A percentile compares a stretch with the other conserved stretches of the same genome.
These are phyloP conservation scores for Drosophila kepulauana DNA, from an alignment of 1,140 invertebrate genomes.

Conservation along the genomic window DNA sequence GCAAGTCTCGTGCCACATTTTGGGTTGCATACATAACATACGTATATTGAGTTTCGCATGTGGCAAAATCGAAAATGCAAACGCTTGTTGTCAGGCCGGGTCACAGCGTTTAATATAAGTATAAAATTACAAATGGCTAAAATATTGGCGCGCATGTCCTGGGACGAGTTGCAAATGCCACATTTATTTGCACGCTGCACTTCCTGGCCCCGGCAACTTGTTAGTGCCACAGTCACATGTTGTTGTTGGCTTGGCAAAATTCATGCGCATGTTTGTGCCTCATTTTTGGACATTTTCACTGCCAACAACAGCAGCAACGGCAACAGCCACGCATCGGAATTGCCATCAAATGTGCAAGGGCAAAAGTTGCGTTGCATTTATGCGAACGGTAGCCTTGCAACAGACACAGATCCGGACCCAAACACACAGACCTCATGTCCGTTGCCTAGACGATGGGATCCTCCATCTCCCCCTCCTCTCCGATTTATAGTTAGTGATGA, in stretches of 20 bases:
- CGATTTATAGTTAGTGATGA: background rate
- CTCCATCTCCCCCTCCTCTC: too few species aligned
- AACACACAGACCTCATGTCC: conserved; percentile 39
- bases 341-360: conserved; percentile 57
- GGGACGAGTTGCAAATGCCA: conserved; percentile 62
- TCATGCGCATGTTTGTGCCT: conserved; percentile 80
- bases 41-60: conserved; percentile 61
- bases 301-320: conserved; percentile 16
- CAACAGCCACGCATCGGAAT: conserved; percentile 48
- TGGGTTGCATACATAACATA: conserved; percentile 10
- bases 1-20: conserved; percentile 45
- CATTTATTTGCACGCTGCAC: conserved; percentile 73
- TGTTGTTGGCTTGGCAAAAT: conserved; percentile 58
- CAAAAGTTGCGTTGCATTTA: conserved; percentile 77
- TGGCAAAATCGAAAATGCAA: conserved; percentile 66
- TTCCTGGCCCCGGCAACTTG: conserved; percentile 71
- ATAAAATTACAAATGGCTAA: conserved; percentile 76
- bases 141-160: conserved; percentile 60
- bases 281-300: conserved; percentile 75
- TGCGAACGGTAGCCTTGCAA: conserved; percentile 52
- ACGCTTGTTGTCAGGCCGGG: conserved; percentile 23
- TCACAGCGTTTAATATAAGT: conserved; percentile 52
- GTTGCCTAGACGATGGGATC: conserved; percentile 25
- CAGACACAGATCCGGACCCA: conserved; percentile 37
- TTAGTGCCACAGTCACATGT: conserved; percentile 50